Conservation (phyloP, 37 sponge, comb jelly and placozoan species). For the Halisarca cf. caerulea region DNA sequence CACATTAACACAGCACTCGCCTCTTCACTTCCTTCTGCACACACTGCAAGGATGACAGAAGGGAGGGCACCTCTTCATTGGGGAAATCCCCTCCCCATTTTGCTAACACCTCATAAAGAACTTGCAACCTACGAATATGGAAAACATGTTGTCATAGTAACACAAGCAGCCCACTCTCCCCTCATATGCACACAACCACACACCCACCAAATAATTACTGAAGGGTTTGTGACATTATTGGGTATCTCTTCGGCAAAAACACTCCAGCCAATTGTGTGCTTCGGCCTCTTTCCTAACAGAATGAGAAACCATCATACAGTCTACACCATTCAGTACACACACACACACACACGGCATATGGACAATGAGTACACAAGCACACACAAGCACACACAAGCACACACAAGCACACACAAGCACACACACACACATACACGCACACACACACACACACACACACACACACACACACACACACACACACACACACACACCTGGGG, state of each 20-base stretch:
- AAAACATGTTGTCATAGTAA: background rate
- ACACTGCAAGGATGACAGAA: conserved; percentile 28
- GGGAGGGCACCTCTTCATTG: background rate
- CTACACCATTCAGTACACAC: too few species aligned
- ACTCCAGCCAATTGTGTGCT: background rate
- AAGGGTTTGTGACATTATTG: background rate
- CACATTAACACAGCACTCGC: background rate
- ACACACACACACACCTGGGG: conserved; percentile 10
- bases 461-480: conserved; percentile 24
- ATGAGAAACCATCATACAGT: too few species aligned
- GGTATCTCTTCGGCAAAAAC: conserved; percentile 1
- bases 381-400: too few species aligned
- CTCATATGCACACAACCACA: background rate
- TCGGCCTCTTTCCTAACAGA: conserved; percentile 10
- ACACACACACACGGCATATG: too few species aligned
- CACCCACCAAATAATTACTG: background rate
- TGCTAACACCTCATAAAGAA: conserved; percentile 33
- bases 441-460: conserved; percentile 29
- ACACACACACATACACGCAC: background rate
- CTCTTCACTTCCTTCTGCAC: conserved; percentile 36
- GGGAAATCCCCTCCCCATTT: conserved; percentile 39
- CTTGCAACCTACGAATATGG: conserved; percentile 37
- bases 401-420: background rate
- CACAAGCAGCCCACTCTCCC: background rate
- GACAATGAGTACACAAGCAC: too few species aligned